Conservation (phyloP, 2,888 invertebrate species). For the Clistopyga incitator region DNA sequence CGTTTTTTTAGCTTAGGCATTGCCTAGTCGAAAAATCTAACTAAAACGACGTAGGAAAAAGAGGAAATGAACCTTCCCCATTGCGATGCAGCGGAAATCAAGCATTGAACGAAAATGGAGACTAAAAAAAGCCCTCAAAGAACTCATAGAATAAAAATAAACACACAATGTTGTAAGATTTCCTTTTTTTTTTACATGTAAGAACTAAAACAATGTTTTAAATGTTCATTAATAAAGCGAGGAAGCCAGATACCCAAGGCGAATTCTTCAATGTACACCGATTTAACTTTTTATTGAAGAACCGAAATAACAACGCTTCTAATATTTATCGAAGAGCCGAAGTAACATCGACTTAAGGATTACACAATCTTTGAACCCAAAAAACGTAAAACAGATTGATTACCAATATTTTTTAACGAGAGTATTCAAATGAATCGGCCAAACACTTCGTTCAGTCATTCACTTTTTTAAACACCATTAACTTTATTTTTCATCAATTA, state of each 20-base stretch:
- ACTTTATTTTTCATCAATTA: no score
- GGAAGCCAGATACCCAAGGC: slow-evolving; percentile 61
- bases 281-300: slow-evolving; percentile 33
- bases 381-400: no score
- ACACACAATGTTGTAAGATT: slow-evolving; percentile 74
- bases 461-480: no score
- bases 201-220: slow-evolving; percentile 78
- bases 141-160: slow-evolving; percentile 49
- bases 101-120: slow-evolving; percentile 25
- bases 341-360: no score
- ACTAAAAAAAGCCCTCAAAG: slow-evolving; percentile 18
- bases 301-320: slow-evolving; percentile 6
- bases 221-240: slow-evolving; percentile 80
- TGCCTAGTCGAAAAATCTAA: background rate
- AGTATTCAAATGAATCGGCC: background rate
- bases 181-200: slow-evolving; percentile 78
- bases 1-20: slow-evolving; percentile 66
- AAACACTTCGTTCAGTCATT: no score
- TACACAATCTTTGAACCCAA: no score
- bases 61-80: slow-evolving; percentile 36
- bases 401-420: no score
- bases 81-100: slow-evolving; percentile 29
- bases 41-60: slow-evolving; percentile 45
- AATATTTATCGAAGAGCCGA: no score
- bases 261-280: slow-evolving; percentile 50